Percentiles rank a stretch among this genome's conserved stretches.
phyloP scores from a whole-genome alignment of 2,113 vertebrate species.

The Thalassarche chlororhynchos region DNA sequence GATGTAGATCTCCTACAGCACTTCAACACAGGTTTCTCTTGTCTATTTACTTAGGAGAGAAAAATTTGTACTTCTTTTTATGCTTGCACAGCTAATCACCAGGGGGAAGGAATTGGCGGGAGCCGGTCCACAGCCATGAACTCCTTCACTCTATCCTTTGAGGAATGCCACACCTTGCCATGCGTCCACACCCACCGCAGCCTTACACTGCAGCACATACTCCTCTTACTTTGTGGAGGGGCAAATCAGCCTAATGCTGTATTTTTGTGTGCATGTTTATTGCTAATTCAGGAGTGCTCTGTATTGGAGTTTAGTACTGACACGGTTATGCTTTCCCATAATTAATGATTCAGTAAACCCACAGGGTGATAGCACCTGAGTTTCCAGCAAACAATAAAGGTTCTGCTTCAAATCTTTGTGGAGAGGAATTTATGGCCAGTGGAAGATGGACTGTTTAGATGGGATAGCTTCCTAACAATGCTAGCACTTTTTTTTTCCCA shows the following conservation, averaged over 20 bases:
- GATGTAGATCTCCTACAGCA: neutral
- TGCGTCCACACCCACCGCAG: accelerated
- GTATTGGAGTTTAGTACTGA: neutral
- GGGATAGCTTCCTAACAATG: neutral
- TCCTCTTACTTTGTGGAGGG: neutral
- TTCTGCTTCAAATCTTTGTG: neutral
- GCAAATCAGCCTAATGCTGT: neutral
- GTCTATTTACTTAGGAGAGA: neutral
- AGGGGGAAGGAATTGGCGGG: neutral
- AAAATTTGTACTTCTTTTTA: neutral
- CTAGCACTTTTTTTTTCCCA: accelerated
- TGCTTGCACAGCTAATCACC: neutral
- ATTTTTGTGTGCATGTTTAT: neutral
- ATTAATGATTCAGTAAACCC: neutral
- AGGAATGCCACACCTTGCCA: neutral
- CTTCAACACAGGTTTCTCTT: neutral
- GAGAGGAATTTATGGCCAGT: neutral
- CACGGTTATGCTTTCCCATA: neutral
- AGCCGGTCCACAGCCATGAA: neutral
- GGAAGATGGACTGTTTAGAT: neutral
- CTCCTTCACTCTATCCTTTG: neutral
- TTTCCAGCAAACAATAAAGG: neutral
- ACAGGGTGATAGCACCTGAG: neutral
- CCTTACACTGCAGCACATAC: neutral
- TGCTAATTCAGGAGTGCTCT: neutral